phyloP scores from a whole-genome alignment of 1,140 invertebrate genomes.

The Triops cancriformis region DNA sequence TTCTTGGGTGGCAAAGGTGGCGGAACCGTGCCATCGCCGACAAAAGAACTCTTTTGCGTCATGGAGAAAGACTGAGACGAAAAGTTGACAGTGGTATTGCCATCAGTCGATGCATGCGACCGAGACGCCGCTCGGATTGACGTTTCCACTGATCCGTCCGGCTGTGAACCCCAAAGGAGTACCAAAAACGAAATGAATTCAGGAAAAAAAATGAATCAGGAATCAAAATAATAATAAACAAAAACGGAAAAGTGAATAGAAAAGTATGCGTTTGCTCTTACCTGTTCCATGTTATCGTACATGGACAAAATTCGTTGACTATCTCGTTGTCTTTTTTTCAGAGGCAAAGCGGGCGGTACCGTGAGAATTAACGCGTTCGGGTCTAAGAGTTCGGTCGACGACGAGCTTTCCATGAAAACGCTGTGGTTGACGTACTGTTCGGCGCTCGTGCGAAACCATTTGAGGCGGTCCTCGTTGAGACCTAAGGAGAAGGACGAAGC shows the following conservation, averaged over 20 bases:
- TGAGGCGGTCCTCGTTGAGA: background rate
- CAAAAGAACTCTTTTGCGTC: background rate
- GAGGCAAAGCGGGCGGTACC: slow-evolving; percentile 55
- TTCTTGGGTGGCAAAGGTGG: slow-evolving; percentile 85
- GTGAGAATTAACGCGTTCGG: slow-evolving; percentile 23
- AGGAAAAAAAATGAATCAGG: no score
- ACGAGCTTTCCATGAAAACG: slow-evolving; percentile 12
- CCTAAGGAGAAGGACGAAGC: slow-evolving; percentile 22
- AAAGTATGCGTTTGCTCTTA: no score
- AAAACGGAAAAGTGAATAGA: no score
- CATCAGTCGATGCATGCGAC: background rate
- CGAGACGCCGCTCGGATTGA: slow-evolving; percentile 22
- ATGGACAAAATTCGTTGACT: slow-evolving; percentile 55
- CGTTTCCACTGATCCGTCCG: background rate
- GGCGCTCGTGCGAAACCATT: slow-evolving; percentile 5
- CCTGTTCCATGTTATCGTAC: slow-evolving; percentile 55
- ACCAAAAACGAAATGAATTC: background rate
- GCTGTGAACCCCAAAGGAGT: no score
- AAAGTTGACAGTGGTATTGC: background rate
- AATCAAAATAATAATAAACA: no score
- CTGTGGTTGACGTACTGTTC: slow-evolving; percentile 3
- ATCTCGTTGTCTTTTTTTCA: slow-evolving; percentile 47
- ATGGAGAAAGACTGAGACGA: slow-evolving; percentile 10
- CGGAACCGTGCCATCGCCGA: slow-evolving; percentile 45
- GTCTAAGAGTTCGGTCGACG: slow-evolving; percentile 8